A percentile compares a stretch with the other conserved stretches of the same genome.
Conservation (phyloP, 2,797 vertebrate genomes). For the Otolemur crassicaudatus region DNA sequence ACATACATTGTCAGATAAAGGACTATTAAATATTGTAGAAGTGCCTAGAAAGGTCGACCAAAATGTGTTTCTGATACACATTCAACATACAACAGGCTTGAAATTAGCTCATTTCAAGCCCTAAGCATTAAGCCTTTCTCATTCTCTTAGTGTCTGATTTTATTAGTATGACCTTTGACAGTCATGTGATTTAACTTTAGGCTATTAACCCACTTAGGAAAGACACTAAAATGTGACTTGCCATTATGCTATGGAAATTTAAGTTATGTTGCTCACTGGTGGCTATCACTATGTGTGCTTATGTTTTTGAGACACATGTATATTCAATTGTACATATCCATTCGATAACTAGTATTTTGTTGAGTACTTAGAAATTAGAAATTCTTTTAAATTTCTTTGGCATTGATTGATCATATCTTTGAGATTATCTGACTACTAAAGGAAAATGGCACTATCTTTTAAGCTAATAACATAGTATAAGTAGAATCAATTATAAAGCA, state of each 20-base stretch:
- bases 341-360: neutral
- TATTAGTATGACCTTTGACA: neutral
- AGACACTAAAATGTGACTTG: neutral
- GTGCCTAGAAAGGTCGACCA: neutral
- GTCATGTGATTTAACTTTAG: neutral
- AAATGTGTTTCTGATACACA: neutral
- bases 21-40: neutral
- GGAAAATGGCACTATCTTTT: neutral
- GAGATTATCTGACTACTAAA: neutral
- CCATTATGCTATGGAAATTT: neutral
- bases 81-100: neutral
- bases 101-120: neutral
- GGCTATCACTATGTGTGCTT: neutral
- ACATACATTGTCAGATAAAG: neutral
- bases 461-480: conserved; percentile 30
- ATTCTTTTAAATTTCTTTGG: neutral
- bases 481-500: conserved; percentile 5
- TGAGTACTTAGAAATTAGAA: neutral
- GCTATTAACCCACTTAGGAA: neutral
- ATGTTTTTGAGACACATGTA: neutral
- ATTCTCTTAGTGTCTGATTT: neutral
- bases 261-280: neutral
- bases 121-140: neutral
- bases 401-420: neutral
- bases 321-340: neutral